Evolutionary conservation across 2,113 vertebrate species (phyloP).

Genomic region (Syrrhaptes paradoxus): DNA sequence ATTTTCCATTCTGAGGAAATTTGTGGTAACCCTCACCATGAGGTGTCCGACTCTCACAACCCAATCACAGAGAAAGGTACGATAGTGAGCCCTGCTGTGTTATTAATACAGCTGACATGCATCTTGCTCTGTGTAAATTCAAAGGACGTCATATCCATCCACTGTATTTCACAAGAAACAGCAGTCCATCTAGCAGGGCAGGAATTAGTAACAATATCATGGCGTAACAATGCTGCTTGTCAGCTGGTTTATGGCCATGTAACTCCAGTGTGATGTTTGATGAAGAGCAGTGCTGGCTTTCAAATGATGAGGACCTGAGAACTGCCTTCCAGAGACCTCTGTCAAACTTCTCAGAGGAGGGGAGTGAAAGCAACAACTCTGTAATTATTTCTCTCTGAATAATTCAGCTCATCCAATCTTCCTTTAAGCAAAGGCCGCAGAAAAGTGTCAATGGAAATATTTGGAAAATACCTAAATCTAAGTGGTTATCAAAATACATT

Average conservation of each 20-base stretch:
- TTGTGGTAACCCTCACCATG: background rate
- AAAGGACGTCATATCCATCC: background rate
- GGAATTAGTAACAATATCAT: background rate
- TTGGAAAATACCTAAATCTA: background rate
- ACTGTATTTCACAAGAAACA: slow-evolving; percentile 15
- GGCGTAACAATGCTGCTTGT: background rate
- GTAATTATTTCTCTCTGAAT: background rate
- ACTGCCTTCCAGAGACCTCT: background rate
- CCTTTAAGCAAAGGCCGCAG: background rate
- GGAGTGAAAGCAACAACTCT: background rate
- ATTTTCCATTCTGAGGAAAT: background rate
- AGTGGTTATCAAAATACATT: background rate
- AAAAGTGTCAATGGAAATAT: background rate
- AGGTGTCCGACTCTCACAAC: background rate
- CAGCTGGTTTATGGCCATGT: background rate
- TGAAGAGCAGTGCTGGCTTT: background rate
- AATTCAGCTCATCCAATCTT: background rate
- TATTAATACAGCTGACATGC: background rate
- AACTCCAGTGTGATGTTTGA: background rate
- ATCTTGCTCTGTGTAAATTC: background rate
- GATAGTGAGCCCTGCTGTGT: background rate
- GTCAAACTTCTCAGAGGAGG: background rate
- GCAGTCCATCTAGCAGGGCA: background rate
- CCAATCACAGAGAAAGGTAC: background rate
- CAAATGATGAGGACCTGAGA: background rate